These are phyloP conservation scores for Salvelinus alpinus DNA, from an alignment of 2,113 vertebrate genomes.

Conservation along the genomic window DNA sequence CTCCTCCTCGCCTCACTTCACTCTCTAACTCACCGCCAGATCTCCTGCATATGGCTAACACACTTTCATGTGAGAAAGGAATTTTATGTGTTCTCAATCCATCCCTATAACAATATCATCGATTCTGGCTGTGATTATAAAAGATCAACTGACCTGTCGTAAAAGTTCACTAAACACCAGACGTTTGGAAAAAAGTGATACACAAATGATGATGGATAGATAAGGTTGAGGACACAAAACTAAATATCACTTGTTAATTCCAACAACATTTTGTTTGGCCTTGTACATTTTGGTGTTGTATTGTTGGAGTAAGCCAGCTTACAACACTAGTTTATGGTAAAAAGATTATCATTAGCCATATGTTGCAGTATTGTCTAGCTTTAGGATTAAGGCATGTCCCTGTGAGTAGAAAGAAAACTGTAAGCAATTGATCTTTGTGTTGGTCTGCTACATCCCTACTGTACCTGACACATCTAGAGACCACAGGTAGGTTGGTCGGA, in stretches of 20 bases:
- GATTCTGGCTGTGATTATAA: slow-evolving; percentile 22
- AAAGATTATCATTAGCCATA: not conserved
- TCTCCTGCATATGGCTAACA: slow-evolving; percentile 38
- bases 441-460: not conserved
- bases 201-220: no score
- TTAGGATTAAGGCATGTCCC: not conserved
- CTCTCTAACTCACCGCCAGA: not conserved
- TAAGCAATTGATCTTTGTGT: not conserved
- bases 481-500: not conserved
- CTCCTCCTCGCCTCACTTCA: not conserved
- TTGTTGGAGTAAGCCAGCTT: no score
- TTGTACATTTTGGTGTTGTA: no score
- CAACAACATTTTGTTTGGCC: no score
- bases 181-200: not conserved
- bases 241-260: no score
- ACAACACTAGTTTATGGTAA: no score
- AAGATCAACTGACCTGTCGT: slow-evolving; percentile 23
- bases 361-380: not conserved
- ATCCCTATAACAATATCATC: slow-evolving; percentile 9
- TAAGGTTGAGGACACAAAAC: no score
- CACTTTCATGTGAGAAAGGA: slow-evolving; percentile 28
- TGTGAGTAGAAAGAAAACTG: not conserved
- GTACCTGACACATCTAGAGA: not conserved
- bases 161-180: slow-evolving; percentile 17
- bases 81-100: slow-evolving; percentile 35